Base-by-base conservation (phyloP, 1,140 invertebrate species). In the Acromyrmex heyeri region DNA sequence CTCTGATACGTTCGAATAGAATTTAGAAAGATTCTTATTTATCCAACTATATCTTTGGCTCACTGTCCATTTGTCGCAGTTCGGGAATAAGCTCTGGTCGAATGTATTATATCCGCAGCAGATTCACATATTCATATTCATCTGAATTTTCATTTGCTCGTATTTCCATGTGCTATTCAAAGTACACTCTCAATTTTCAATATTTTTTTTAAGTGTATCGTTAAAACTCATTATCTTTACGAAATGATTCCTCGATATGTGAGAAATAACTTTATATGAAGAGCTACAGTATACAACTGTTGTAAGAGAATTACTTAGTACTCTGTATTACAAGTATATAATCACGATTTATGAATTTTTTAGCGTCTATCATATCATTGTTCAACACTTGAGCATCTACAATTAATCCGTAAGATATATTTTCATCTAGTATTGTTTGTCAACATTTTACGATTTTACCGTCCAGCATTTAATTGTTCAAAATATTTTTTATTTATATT, bases 1-100 rank as follows among this genome's bases (percentile, higher is more conserved):
- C 2, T 79, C 27, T 3, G 77, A 30, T 1, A 79, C 48, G 30
- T 79, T 79, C 34, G 27, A 27, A 12, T 24, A 79, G 7, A 67
- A 57, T 67, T 38, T 55, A 4, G 44, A 30, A 0, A 55, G 27
- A 69, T 79, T 79, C 7, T 57, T 10, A 7, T 79, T 38, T 53
- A 69, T 55, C 77, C 77, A 79, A 27, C 0, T 18, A 10, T 16
- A 38, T 55, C 64, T 50, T 55, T 18, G 14, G 10, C 34, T 2
- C 7, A 38, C 18, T 0, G 48, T 67, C 77, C 62, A 69, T 1
- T 27, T 8, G 18, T 79, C 62, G 18, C 57, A 79, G 1, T 14
- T 24, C 0, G 62, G 62, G 24, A 79, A 38, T 38, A 18, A 21
- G 12, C 3, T 55, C 21, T 14, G 14, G 16, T 34, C 61, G 7